Percentiles rank a stretch among this genome's conserved stretches.
These are phyloP conservation scores for Eurypyga helias DNA, from an alignment of 2,113 vertebrate genomes.

Conservation along the genomic window DNA sequence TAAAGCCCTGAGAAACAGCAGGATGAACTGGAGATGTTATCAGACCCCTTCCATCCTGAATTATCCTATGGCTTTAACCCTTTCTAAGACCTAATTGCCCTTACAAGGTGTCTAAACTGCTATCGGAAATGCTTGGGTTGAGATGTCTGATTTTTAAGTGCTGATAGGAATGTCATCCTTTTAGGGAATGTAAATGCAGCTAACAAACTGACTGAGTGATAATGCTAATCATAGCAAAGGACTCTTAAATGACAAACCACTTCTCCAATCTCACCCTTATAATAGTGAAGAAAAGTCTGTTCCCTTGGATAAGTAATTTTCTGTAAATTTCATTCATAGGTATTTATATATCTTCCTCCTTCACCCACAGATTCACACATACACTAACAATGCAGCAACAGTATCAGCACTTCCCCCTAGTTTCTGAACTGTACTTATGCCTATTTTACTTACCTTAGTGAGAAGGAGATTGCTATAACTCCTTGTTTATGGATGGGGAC, in stretches of 20 bases:
- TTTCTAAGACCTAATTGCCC: neutral
- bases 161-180: neutral
- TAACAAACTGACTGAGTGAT: neutral
- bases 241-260: neutral
- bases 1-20: neutral
- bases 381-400: neutral
- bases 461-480: neutral
- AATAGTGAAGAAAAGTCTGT: neutral
- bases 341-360: neutral
- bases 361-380: neutral
- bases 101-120: neutral
- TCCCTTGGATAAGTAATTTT: neutral
- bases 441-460: neutral
- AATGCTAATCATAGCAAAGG: neutral
- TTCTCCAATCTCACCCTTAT: neutral
- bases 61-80: neutral
- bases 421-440: neutral
- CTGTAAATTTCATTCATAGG: neutral
- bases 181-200: accelerated
- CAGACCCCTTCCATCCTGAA: neutral
- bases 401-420: neutral
- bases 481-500: neutral
- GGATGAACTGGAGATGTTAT: neutral
- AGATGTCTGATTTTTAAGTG: neutral
- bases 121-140: neutral